A percentile compares a stretch with the other conserved stretches of the same genome.
Evolutionary conservation across 2,888 invertebrate species (phyloP).

Genomic region (Sphaerophoria rueppellii): DNA sequence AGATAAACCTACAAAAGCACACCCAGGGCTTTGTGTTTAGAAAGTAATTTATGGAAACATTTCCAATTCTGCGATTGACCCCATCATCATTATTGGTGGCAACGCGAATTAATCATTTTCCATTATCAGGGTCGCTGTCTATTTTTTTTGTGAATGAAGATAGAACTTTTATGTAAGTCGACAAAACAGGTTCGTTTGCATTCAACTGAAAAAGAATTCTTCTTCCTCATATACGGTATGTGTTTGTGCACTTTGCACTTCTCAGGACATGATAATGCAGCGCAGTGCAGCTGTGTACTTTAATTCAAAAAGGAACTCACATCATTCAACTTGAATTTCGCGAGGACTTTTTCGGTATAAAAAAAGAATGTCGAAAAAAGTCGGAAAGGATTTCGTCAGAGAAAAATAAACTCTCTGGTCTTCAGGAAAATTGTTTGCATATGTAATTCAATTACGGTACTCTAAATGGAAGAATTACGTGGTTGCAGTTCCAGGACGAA

Average conservation of each 20-base stretch:
- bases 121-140: slow-evolving; percentile 37
- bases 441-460: slow-evolving; percentile 70
- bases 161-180: slow-evolving; percentile 20
- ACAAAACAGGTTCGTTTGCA: neutral
- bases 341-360: slow-evolving; percentile 34
- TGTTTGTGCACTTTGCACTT: neutral
- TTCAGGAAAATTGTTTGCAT: slow-evolving; percentile 63
- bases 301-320: neutral
- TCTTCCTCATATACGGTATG: too few relatives aligned
- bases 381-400: too few relatives aligned
- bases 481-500: slow-evolving; percentile 53
- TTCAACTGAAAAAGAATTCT: slow-evolving; percentile 4
- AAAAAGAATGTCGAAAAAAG: neutral
- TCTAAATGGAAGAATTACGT: slow-evolving; percentile 62
- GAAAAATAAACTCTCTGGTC: neutral
- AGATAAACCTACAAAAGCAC: neutral
- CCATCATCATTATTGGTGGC: slow-evolving; percentile 48
- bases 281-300: slow-evolving; percentile 8
- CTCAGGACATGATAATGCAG: slow-evolving; percentile 23
- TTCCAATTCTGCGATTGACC: slow-evolving; percentile 54
- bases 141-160: neutral
- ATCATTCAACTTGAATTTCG: slow-evolving; percentile 5
- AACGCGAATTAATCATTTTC: slow-evolving; percentile 58
- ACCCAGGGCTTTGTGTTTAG: neutral
- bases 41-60: slow-evolving; percentile 65